phyloP scores from a whole-genome alignment of 2,888 invertebrate genomes.

The Yponomeuta plumbellus region DNA sequence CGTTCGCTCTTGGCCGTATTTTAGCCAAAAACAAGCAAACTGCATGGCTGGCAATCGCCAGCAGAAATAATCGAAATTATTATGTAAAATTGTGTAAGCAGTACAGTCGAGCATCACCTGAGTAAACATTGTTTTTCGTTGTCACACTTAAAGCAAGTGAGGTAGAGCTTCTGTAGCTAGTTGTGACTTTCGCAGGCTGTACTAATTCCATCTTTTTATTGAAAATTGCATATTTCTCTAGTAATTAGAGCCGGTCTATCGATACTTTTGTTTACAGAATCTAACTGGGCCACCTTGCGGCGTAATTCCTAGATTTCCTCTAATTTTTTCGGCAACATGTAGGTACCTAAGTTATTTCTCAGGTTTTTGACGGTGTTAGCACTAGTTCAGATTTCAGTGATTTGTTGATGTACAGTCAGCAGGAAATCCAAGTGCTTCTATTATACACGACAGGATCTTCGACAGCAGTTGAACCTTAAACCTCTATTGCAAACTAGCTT shows the following conservation, averaged over 20 bases:
- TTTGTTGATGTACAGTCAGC: not conserved
- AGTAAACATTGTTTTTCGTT: too few relatives aligned
- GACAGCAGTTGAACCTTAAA: too few relatives aligned
- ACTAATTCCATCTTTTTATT: slow-evolving; percentile 16
- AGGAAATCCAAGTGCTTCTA: too few relatives aligned
- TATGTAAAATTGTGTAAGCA: not conserved
- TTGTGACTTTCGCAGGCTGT: too few relatives aligned
- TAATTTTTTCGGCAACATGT: slow-evolving; percentile 25
- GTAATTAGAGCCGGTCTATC: slow-evolving; percentile 34
- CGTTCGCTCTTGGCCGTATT: not conserved
- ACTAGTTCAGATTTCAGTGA: not conserved
- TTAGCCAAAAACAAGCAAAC: not conserved
- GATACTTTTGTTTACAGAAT: slow-evolving; percentile 35
- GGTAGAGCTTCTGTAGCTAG: too few relatives aligned
- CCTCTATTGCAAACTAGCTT: too few relatives aligned
- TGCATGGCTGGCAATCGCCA: not conserved
- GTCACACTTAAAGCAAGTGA: too few relatives aligned
- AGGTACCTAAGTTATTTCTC: slow-evolving; percentile 1
- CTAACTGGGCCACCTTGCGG: slow-evolving; percentile 27
- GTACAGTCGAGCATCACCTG: not conserved
- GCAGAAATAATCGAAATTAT: not conserved
- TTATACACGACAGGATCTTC: too few relatives aligned
- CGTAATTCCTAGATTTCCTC: slow-evolving; percentile 21
- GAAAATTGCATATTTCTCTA: slow-evolving; percentile 28
- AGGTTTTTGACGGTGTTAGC: not conserved